Conservation (phyloP, 1,140 invertebrate genomes). For the Rhagoletis zephyria region DNA sequence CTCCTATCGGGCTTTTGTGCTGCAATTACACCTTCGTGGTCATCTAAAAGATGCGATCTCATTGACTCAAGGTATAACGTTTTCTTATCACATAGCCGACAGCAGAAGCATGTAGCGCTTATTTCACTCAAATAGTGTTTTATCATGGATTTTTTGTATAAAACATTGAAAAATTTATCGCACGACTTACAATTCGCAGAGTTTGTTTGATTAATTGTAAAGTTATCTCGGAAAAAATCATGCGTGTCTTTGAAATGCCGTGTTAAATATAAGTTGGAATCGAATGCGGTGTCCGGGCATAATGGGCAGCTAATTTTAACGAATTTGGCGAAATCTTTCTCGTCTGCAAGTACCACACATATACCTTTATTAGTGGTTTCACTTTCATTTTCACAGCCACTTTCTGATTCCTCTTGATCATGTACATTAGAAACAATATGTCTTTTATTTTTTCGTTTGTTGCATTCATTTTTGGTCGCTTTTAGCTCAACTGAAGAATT, state of each 20-base stretch:
- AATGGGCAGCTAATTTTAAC: slow-evolving; percentile 10
- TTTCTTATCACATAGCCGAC: slow-evolving; percentile 17
- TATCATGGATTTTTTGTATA: slow-evolving; percentile 14
- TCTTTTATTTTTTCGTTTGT: background rate
- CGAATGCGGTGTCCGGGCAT: slow-evolving; percentile 29
- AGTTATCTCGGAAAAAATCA: background rate
- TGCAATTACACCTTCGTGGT: slow-evolving; percentile 10
- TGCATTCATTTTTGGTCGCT: too few relatives aligned
- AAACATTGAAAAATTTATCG: slow-evolving; percentile 15
- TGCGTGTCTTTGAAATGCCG: slow-evolving; percentile 22
- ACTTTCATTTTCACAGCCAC: background rate
- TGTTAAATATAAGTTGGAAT: background rate
- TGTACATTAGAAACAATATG: background rate
- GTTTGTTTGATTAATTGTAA: slow-evolving; percentile 7
- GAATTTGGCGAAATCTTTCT: slow-evolving; percentile 22
- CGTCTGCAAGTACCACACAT: background rate
- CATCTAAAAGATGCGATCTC: background rate
- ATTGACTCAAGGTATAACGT: background rate
- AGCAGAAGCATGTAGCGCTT: background rate
- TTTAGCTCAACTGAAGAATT: background rate
- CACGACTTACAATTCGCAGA: slow-evolving; percentile 31
- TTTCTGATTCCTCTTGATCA: background rate
- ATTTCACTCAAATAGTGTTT: slow-evolving; percentile 32
- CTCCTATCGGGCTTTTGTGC: background rate
- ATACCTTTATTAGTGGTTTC: background rate